Base-by-base conservation (phyloP, 2,888 invertebrate genomes). In the Caenorhabditis sp. region DNA sequence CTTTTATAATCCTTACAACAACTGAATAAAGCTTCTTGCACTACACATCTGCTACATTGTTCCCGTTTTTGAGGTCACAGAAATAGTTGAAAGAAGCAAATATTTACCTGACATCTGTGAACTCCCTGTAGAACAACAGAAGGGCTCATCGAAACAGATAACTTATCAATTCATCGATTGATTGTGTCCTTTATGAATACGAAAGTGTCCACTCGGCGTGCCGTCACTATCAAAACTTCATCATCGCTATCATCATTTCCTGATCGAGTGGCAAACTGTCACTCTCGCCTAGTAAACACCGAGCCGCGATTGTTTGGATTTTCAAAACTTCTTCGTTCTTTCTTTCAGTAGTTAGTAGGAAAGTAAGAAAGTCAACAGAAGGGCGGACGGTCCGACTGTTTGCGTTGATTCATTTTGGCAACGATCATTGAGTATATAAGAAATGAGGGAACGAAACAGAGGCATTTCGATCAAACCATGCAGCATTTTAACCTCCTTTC, bases 361-460 rank as follows among this genome's bases (percentile, higher is more conserved):
- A 70, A 78, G 69, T 65, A 65, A 79, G 69, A 71, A 71, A 79
- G 58, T 71, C 71, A 71, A 79, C 53, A 79, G 37, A 56, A 26
- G 56, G 64, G 72, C 60, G 74, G 76, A 76, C 53, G 65, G 74
- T 74, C 77, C 56, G 47, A 50, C 37, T 80, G 60, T 80, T 80
- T 74, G 53, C 72, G 62, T 55, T 80, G 80, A 80, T 74, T 80
- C 80, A 74, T 80, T 80, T 74, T 80, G 80, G 74, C 74, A 80
- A 69, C 79, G 71, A 70, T 71, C 70, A 79, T 64, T 50, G 56
- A 64, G 77, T 77, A 77, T 77, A 62, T 69, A 77, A 77, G 77
- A 69, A 53, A 53, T 35, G 69, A 13, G 37, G 69, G 40, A 3
- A n/a, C 37, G 51, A 67, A 51, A 65, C 37, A 53, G 13, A 26